phyloP scores from a whole-genome alignment of 2,113 vertebrate genomes.

The Hemibagrus wyckioides region DNA sequence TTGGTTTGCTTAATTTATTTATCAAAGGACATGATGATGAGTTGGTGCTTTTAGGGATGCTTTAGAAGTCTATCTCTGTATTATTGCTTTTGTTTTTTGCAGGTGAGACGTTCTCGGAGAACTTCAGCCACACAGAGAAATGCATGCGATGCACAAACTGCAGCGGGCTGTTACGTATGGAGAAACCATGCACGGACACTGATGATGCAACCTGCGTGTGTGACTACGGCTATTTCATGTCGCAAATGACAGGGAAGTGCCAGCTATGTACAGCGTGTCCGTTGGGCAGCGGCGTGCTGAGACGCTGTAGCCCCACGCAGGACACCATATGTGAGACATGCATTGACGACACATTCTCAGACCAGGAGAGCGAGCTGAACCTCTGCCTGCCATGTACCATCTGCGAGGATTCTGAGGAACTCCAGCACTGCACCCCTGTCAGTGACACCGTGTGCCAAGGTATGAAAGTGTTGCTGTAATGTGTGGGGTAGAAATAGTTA shows the following conservation, averaged over 20 bases:
- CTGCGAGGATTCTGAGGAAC: constrained; percentile 78
- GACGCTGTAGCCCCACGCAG: constrained; percentile 74
- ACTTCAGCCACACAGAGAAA: constrained; percentile 81
- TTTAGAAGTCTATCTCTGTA: not conserved
- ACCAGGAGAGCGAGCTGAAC: constrained; percentile 86
- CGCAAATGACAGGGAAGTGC: constrained; percentile 63
- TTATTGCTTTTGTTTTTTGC: constrained; percentile 18
- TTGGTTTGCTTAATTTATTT: not conserved
- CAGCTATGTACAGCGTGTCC: constrained; percentile 81
- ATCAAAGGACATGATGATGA: not conserved
- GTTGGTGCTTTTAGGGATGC: not conserved
- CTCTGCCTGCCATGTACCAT: constrained; percentile 91
- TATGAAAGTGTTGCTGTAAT: constrained; percentile 58
- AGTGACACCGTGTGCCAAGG: constrained; percentile 81
- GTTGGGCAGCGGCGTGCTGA: constrained; percentile 81
- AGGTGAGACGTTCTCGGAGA: constrained; percentile 91
- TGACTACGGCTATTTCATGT: constrained; percentile 82
- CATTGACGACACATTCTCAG: constrained; percentile 82
- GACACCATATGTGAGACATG: constrained; percentile 90
- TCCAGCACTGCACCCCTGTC: constrained; percentile 74
- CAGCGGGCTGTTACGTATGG: constrained; percentile 82
- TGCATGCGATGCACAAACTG: constrained; percentile 87
- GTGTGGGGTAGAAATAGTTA: not conserved
- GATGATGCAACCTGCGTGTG: constrained; percentile 89
- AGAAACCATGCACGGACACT: constrained; percentile 86